Percentiles rank a stretch among this genome's conserved stretches.
These are phyloP conservation scores for Cheilosia variabilis DNA, from an alignment of 2,888 invertebrate species.

Conservation along the genomic window DNA sequence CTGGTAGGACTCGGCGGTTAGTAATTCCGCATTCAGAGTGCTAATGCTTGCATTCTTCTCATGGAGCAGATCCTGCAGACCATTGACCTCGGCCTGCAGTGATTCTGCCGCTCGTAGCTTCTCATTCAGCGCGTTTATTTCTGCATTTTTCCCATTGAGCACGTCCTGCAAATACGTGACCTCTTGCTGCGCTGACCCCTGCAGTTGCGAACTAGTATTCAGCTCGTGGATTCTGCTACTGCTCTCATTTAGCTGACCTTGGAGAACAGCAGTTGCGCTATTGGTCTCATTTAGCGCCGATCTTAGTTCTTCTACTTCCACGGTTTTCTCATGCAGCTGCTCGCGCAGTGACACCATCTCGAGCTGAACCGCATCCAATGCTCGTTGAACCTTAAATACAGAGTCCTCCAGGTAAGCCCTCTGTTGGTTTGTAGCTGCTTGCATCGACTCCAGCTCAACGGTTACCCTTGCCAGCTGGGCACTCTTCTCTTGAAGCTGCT, in stretches of 20 bases:
- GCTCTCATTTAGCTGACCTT: constrained; percentile 34
- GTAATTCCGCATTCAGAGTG: constrained; percentile 23
- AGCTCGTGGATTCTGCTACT: constrained; percentile 17
- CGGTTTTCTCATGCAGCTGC: constrained; percentile 84
- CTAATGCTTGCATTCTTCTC: constrained; percentile 53
- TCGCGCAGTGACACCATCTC: constrained; percentile 73
- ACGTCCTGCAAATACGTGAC: constrained; percentile 35
- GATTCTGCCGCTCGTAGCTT: neutral
- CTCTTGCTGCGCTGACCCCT: constrained; percentile 31
- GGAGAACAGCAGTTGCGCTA: constrained; percentile 13
- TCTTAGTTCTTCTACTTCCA: constrained; percentile 80
- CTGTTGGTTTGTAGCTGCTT: constrained; percentile 65
- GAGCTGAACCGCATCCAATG: constrained; percentile 73
- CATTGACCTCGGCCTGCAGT: constrained; percentile 28
- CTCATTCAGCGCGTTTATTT: constrained; percentile 10
- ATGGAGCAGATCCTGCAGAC: constrained; percentile 49
- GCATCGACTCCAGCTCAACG: constrained; percentile 47
- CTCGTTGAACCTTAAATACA: constrained; percentile 62
- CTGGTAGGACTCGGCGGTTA: constrained; percentile 25
- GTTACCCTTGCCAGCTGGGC: constrained; percentile 38
- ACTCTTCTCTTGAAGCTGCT: constrained; percentile 75
- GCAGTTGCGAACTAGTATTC: constrained; percentile 1
- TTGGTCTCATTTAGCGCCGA: constrained; percentile 47
- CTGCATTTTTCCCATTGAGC: constrained; percentile 47
- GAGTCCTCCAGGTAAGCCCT: constrained; percentile 38